Evolutionary conservation across 2,113 vertebrate genomes (phyloP).

Genomic region (Peromyscus leucopus): DNA sequence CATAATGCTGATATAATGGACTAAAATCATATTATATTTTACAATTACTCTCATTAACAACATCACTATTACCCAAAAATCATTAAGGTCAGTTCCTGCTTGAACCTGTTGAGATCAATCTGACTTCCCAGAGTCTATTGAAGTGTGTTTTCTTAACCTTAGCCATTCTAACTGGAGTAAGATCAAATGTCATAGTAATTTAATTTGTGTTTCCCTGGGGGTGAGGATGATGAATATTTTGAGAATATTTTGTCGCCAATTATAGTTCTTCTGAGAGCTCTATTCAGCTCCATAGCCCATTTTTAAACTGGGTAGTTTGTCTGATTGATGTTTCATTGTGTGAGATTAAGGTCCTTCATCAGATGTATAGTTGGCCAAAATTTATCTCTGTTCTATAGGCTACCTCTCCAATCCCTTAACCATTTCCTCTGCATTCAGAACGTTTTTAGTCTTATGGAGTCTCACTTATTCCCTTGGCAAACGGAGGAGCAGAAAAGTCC

Average conservation of each 20-base stretch:
- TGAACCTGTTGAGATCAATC: neutral
- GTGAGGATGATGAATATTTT: neutral
- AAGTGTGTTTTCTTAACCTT: neutral
- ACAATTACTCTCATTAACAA: neutral
- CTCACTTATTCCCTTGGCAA: neutral
- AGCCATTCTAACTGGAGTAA: neutral
- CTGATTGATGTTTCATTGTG: neutral
- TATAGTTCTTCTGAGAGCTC: neutral
- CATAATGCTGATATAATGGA: neutral
- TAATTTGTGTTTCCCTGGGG: neutral
- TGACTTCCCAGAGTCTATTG: neutral
- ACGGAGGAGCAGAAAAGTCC: neutral
- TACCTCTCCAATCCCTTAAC: neutral
- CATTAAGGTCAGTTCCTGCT: neutral
- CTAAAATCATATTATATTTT: constrained; percentile 9
- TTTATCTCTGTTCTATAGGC: neutral
- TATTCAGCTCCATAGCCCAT: neutral
- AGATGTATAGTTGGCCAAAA: neutral
- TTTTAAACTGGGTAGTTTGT: neutral
- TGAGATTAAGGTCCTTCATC: neutral
- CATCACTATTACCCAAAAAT: neutral
- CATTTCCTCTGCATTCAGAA: neutral
- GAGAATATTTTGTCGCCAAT: neutral
- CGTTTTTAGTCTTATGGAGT: neutral
- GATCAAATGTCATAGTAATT: neutral